Percentiles rank a stretch among this genome's conserved stretches.
Evolutionary conservation across 2,797 vertebrate species (phyloP).

Genomic region (Argyrosomus regius): DNA sequence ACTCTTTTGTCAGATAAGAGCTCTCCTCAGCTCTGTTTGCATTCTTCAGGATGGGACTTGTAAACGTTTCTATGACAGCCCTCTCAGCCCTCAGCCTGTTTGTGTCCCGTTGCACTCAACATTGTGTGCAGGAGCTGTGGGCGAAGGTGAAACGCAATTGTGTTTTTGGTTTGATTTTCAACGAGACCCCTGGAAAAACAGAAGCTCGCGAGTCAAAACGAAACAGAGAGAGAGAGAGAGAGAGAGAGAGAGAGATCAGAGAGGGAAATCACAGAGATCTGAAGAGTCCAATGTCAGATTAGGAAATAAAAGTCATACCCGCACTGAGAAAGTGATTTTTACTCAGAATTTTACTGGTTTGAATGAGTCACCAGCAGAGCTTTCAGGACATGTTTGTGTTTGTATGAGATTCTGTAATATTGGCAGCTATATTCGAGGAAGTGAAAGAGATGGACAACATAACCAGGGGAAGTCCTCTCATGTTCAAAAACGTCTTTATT

Average conservation of each 20-base stretch:
- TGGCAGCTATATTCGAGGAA: slow-evolving; percentile 7
- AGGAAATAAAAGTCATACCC: neutral
- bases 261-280: neutral
- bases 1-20: slow-evolving; percentile 76
- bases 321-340: neutral
- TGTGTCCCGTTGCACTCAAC: slow-evolving; percentile 31
- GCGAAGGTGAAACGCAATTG: slow-evolving; percentile 54
- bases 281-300: neutral
- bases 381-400: neutral
- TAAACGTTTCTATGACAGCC: slow-evolving; percentile 80
- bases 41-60: slow-evolving; percentile 80
- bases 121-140: slow-evolving; percentile 35
- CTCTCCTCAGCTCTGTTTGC: slow-evolving; percentile 67
- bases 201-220: neutral
- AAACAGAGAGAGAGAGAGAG: neutral
- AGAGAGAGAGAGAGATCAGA: neutral
- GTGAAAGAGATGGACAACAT: slow-evolving; percentile 4
- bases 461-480: neutral
- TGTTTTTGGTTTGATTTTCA: slow-evolving; percentile 41
- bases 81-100: slow-evolving; percentile 38
- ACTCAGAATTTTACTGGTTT: neutral
- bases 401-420: neutral
- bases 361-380: slow-evolving; percentile 17
- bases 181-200: neutral
- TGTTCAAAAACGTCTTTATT: neutral